phyloP scores from a whole-genome alignment of 2,888 invertebrate species.

The Melanchra persicariae region DNA sequence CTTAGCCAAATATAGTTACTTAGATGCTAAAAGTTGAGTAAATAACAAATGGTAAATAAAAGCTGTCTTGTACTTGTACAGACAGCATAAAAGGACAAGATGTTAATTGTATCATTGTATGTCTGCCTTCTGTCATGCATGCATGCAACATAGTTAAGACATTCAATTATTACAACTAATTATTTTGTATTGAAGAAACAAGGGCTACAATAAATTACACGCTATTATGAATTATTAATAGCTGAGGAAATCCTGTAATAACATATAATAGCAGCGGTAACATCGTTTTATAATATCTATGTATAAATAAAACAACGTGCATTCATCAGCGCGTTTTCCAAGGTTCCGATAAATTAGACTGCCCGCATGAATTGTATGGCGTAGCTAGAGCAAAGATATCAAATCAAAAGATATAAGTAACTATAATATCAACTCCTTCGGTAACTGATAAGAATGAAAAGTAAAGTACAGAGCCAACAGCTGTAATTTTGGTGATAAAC shows the following conservation, averaged over 20 bases:
- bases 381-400: slow-evolving; percentile 37
- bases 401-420: slow-evolving; percentile 41
- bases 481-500: slow-evolving; percentile 6
- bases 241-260: slow-evolving; percentile 46
- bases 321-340: slow-evolving; percentile 32
- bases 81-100: background rate
- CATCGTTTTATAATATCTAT: slow-evolving; percentile 7
- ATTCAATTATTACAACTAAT: slow-evolving; percentile 10
- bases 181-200: slow-evolving; percentile 28
- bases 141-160: background rate
- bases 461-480: slow-evolving; percentile 17
- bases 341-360: slow-evolving; percentile 31
- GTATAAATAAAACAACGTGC: slow-evolving; percentile 43
- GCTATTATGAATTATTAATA: slow-evolving; percentile 34
- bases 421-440: slow-evolving; percentile 42
- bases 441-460: slow-evolving; percentile 36
- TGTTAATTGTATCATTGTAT: background rate
- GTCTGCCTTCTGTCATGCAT: background rate
- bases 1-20: slow-evolving; percentile 41
- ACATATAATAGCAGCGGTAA: slow-evolving; percentile 37
- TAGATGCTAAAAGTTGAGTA: slow-evolving; percentile 14
- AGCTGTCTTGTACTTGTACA: background rate
- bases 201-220: slow-evolving; percentile 36
- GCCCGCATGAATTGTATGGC: slow-evolving; percentile 8
- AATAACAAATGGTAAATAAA: slow-evolving; percentile 34